Evolutionary conservation across 2,888 invertebrate genomes (phyloP).

Genomic region (Eupsilia transversa): DNA sequence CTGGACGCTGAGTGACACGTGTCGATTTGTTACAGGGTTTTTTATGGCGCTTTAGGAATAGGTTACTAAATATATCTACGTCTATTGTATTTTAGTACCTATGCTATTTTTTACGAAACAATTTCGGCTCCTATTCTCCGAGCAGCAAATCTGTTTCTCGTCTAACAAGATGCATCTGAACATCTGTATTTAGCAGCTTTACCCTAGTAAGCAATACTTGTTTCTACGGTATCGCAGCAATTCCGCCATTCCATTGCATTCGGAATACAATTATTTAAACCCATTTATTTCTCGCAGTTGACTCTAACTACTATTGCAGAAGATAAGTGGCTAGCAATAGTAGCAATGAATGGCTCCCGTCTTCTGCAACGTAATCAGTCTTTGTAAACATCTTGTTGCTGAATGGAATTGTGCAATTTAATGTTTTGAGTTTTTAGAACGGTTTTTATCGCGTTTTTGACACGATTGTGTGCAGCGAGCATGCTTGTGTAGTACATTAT

Average conservation of each 20-base stretch:
- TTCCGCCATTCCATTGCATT: constrained; percentile 40
- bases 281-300: constrained; percentile 51
- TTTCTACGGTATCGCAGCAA: constrained; percentile 16
- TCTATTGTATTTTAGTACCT: too few relatives aligned
- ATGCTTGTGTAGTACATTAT: not conserved
- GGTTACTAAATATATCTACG: too few relatives aligned
- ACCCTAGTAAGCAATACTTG: constrained; percentile 14
- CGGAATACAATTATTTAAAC: constrained; percentile 54
- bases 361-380: constrained; percentile 42
- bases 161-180: not conserved
- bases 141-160: not conserved
- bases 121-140: not conserved
- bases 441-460: not conserved
- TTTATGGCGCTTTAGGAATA: too few relatives aligned
- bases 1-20: too few relatives aligned
- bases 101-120: not conserved
- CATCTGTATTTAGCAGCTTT: not conserved
- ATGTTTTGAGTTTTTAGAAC: not conserved
- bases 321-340: constrained; percentile 54
- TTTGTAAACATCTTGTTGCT: constrained; percentile 39
- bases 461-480: not conserved
- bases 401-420: not conserved
- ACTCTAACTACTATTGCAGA: constrained; percentile 53
- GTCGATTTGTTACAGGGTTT: too few relatives aligned
- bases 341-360: constrained; percentile 37